Evolutionary conservation across 1,140 invertebrate genomes (phyloP).

Genomic region (Pseudomyrmex cubaensis): DNA sequence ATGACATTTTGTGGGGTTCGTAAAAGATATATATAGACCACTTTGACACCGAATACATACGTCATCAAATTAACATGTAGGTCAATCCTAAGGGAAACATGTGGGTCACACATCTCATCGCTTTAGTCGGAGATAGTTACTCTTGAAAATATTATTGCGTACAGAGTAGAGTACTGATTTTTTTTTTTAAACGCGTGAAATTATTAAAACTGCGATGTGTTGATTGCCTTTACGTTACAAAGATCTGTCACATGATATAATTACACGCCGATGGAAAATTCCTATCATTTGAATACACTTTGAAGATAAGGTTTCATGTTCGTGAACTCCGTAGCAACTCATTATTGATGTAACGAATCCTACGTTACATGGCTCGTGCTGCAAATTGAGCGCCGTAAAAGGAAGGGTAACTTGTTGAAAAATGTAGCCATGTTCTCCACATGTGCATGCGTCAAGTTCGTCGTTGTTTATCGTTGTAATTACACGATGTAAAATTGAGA

Average conservation of each 20-base stretch:
- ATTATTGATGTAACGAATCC: conserved; percentile 64
- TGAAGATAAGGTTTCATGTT: conserved; percentile 23
- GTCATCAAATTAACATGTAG: background rate
- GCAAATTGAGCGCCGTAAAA: background rate
- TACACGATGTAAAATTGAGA: background rate
- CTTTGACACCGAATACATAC: background rate
- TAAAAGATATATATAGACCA: conserved; percentile 6
- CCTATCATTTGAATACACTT: background rate
- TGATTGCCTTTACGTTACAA: background rate
- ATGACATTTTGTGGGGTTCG: conserved; percentile 18
- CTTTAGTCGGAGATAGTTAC: no score
- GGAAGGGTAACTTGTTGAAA: conserved; percentile 13
- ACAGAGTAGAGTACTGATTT: no score
- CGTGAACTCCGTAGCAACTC: conserved; percentile 53
- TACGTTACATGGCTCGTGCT: conserved; percentile 15
- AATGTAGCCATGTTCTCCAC: background rate
- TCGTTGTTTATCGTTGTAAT: background rate
- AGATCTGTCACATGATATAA: background rate
- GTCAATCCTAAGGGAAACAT: background rate
- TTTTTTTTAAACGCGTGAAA: no score
- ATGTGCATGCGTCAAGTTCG: background rate
- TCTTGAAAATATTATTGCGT: no score
- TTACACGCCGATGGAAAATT: no score
- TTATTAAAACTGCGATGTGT: no score
- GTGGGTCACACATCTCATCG: no score